phyloP scores from a whole-genome alignment of 2,797 vertebrate genomes.

The Crocidura indochinensis region DNA sequence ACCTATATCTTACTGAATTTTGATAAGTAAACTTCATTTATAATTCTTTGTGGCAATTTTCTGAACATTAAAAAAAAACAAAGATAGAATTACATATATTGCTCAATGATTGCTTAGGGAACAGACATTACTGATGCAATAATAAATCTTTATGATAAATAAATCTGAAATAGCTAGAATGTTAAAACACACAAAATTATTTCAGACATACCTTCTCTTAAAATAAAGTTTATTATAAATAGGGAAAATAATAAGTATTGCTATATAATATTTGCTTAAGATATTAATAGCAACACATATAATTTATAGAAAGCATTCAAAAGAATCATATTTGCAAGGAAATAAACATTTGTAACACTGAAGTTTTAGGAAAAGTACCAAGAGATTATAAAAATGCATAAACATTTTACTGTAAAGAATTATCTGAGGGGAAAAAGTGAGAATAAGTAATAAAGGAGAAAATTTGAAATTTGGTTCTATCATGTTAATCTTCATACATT shows the following conservation, averaged over 20 bases:
- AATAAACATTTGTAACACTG: neutral
- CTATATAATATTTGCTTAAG: constrained; percentile 39
- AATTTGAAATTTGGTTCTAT: neutral
- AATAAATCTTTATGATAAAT: constrained; percentile 58
- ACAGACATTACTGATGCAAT: constrained; percentile 51
- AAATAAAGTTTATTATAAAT: constrained; percentile 65
- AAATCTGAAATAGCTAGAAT: constrained; percentile 27
- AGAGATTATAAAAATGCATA: neutral
- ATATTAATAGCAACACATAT: constrained; percentile 9
- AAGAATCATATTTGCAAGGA: constrained; percentile 18
- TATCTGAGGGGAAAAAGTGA: neutral
- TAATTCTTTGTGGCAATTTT: constrained; percentile 29
- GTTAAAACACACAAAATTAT: neutral
- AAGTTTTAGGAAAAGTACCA: constrained; percentile 18
- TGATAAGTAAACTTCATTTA: constrained; percentile 67
- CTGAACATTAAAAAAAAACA: constrained; percentile 66
- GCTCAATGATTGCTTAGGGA: constrained; percentile 44
- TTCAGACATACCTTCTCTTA: constrained; percentile 33
- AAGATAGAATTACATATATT: constrained; percentile 49
- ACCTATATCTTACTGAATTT: constrained; percentile 45
- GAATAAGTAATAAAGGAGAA: neutral
- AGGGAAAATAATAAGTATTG: constrained; percentile 45
- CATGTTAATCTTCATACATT: neutral
- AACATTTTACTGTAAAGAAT: neutral
- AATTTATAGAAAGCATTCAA: constrained; percentile 36